Evolutionary conservation across 1,140 invertebrate genomes (phyloP), one percentile per base, ranked within the genome.

Genomic region (Sycobia sp.): DNA sequence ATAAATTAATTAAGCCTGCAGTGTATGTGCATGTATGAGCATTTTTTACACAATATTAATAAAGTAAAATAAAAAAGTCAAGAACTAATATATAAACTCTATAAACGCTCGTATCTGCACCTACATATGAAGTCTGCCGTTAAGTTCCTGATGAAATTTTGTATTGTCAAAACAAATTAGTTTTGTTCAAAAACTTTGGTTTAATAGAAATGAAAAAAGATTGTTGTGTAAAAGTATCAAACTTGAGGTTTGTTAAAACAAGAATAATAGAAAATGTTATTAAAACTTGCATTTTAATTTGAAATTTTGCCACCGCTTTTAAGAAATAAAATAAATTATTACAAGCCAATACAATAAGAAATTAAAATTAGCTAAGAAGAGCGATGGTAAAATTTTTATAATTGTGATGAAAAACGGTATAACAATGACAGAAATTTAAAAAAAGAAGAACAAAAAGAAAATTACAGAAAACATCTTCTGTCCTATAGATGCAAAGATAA

Each of bases 101-200:
- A 32, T 10, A 68, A 53, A 36, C 51, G 27, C 46, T 54, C 49
- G 41, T 67, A 62, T 66, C 53, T 71, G 71, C 73, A 69, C 69
- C 58, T 66, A 66, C 68, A 70, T 58, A 58, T n/a, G 29, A 11
- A 68, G 69, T 68, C 69, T 72, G 68, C 76, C 71, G 71, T 73
- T 73, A 71, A 80, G 75, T 79, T 80, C 73, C 72, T 75, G 69
- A 77, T 72, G 68, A 73, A 74, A 73, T 76, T 69, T 75, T 72
- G 73, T 76, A 71, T 75, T 72, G 69, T 77, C 67, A 77, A 80
- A 77, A 77, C 72, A 78, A 80, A 79, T 75, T 78, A 79, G 29
- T 38, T 54, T 39, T 18, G 13, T 44, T 62, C n/a, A 23, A 46
- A 14, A 13, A 50, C 22, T 49, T 47, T 34, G 14, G 13, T 59